Percentiles rank a stretch among this genome's conserved stretches.
Conservation (phyloP, 2,113 vertebrate species). For the Pelecanoides urinatrix region DNA sequence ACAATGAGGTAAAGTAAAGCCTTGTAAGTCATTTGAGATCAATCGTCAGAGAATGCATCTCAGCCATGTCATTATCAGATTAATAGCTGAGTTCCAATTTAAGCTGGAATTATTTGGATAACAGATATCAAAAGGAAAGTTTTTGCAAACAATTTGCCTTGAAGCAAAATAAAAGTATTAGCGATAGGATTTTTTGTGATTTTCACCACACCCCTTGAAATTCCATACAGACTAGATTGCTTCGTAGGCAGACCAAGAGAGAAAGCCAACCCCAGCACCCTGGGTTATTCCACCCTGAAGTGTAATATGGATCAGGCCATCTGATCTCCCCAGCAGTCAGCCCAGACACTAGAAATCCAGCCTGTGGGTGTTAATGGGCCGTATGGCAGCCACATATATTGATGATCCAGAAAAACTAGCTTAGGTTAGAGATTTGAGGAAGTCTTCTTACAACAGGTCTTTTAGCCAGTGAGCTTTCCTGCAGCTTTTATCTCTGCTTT, state of each 20-base stretch:
- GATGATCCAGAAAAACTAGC: neutral
- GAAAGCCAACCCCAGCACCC: neutral
- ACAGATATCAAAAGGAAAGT: constrained; percentile 79
- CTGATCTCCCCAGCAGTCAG: neutral
- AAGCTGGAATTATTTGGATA: constrained; percentile 82
- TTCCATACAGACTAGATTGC: constrained; percentile 30
- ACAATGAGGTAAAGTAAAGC: constrained; percentile 74
- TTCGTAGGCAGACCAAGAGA: neutral
- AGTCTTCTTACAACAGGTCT: neutral
- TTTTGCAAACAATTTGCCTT: constrained; percentile 76
- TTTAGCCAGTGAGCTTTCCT: neutral
- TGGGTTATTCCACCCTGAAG: neutral
- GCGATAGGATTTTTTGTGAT: constrained; percentile 41
- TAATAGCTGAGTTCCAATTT: constrained; percentile 79
- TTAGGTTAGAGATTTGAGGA: neutral
- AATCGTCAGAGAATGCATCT: constrained; percentile 73
- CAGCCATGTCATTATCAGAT: constrained; percentile 83
- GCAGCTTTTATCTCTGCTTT: neutral
- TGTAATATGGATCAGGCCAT: neutral
- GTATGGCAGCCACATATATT: neutral
- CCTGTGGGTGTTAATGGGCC: neutral
- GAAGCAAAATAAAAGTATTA: constrained; percentile 66
- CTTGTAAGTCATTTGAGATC: constrained; percentile 76
- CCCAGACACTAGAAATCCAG: neutral
- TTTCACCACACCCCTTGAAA: constrained; percentile 64